Conservation (phyloP, 2,797 vertebrate genomes). For the Pangasius mekongensis region DNA sequence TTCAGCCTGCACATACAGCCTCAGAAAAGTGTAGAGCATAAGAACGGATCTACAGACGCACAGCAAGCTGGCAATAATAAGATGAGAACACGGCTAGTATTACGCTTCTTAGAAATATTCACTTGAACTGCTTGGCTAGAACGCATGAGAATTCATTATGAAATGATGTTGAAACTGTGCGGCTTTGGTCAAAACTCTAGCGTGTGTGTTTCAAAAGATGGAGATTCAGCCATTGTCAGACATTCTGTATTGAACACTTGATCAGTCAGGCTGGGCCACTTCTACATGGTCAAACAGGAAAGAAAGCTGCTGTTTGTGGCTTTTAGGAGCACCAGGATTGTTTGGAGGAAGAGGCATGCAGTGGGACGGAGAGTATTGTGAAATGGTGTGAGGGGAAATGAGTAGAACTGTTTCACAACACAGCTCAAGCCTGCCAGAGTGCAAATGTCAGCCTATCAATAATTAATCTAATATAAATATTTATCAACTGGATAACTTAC, state of each 20-base stretch:
- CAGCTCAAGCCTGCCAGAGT: neutral
- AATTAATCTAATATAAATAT: slow-evolving; percentile 29
- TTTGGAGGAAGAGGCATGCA: neutral
- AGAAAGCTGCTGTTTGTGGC: slow-evolving; percentile 54
- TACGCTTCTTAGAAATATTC: neutral
- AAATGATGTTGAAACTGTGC: neutral
- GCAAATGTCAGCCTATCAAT: slow-evolving; percentile 5
- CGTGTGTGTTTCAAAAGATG: neutral
- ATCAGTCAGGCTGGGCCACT: neutral
- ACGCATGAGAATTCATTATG: neutral
- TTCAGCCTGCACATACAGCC: neutral
- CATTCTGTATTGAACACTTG: neutral
- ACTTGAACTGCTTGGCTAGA: neutral
- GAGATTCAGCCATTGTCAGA: neutral
- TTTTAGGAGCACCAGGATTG: neutral
- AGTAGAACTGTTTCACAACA: slow-evolving; percentile 19
- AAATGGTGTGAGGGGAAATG: slow-evolving; percentile 7
- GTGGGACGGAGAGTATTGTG: slow-evolving; percentile 1
- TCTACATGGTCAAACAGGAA: slow-evolving; percentile 41
- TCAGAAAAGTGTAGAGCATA: neutral
- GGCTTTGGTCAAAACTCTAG: neutral
- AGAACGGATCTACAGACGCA: neutral
- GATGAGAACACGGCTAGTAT: neutral
- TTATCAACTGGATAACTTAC: slow-evolving; percentile 12
- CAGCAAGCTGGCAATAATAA: neutral